Base-by-base conservation (phyloP, 2,888 invertebrate genomes). In the Apeira syringaria region DNA sequence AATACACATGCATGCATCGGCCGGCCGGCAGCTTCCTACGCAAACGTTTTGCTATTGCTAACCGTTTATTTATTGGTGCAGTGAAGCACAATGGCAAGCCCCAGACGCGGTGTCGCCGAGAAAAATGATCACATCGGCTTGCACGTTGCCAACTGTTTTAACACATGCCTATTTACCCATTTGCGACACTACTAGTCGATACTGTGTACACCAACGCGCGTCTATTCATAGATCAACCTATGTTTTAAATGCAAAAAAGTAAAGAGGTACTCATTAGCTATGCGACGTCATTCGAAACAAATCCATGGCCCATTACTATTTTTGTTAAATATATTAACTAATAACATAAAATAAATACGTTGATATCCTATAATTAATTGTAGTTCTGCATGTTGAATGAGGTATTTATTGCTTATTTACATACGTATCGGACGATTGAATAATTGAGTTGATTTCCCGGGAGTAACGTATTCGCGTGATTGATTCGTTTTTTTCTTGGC, bases 101-200 rank as follows among this genome's bases (percentile, higher is more conserved):
- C 71, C 74, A 87, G 87, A 87, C 86, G 67, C 67, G 61, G 66
- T 69, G 87, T 80, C 86, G 86, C 86, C 87, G 55, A 56, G 56
- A 64, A 64, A 64, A 74, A 76, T 77, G 70, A 73, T 75, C 72
- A 68, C 70, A 70, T 66, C 59, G 67, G 53, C 53, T 65, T n/a
- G n/a, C n/a, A 54, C 61, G 68, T 72, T 80, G 82, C 75, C 82
- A 81, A 76, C 68, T 62, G 52, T 54, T 58, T 56, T 56, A 59
- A 48, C 54, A 57, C 52, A 50, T 54, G 54, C n/a, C n/a, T n/a
- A n/a, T n/a, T 61, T 57, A 56, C 45, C 49, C 37, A 59, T 53
- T 56, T 39, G 36, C 25, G 37, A 37, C 29, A 32, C 18, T 13
- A 28, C 20, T 27, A 9, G 10, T 9, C 9, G 24, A 9, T 9